Evolutionary conservation across 2,888 invertebrate species (phyloP).

Genomic region (Cheilosia grossa): DNA sequence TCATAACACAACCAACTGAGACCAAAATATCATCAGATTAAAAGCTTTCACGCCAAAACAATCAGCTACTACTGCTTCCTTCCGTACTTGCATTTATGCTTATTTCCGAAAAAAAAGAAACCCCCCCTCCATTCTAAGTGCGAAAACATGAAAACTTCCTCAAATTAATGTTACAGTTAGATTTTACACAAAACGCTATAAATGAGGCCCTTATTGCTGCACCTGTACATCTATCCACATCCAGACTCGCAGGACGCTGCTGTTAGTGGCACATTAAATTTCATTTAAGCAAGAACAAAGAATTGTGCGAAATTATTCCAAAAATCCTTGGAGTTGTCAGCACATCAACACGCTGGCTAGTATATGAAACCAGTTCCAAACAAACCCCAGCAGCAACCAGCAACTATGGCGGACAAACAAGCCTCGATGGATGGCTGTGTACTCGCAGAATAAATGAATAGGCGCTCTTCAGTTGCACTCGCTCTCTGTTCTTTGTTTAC

Average conservation of each 20-base stretch:
- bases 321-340: constrained; percentile 25
- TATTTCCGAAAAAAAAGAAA: background rate
- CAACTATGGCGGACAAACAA: constrained; percentile 43
- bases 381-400: constrained; percentile 1
- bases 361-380: background rate
- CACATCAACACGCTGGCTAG: constrained; percentile 21
- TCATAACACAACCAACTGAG: too few relatives aligned
- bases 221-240: background rate
- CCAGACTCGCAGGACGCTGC: background rate
- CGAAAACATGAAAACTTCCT: constrained; percentile 1
- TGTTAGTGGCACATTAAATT: constrained; percentile 55
- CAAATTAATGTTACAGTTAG: background rate
- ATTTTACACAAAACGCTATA: background rate
- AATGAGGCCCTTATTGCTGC: too few relatives aligned
- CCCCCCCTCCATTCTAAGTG: background rate
- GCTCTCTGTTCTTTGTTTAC: constrained; percentile 17
- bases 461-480: constrained; percentile 14
- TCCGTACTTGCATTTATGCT: too few relatives aligned
- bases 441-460: constrained; percentile 44
- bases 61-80: too few relatives aligned
- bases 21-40: too few relatives aligned
- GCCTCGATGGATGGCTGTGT: constrained; percentile 43
- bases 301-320: constrained; percentile 43
- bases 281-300: constrained; percentile 41
- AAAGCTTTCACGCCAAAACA: too few relatives aligned